Conservation (phyloP, 2,888 invertebrate genomes). For the Osmoderma eremita region DNA sequence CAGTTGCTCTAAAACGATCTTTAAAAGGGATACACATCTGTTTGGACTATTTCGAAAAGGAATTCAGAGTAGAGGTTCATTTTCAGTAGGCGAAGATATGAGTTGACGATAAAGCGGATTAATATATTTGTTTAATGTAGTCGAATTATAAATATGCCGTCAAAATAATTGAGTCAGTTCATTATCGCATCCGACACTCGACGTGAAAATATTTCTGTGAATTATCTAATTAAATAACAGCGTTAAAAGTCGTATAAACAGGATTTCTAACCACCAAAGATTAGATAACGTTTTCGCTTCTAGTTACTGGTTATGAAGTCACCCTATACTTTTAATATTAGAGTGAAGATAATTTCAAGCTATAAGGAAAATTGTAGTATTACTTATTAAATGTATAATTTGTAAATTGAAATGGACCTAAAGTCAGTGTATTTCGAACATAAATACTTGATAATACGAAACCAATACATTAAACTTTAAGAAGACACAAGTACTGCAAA, state of each 20-base stretch:
- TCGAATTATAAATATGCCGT: background rate
- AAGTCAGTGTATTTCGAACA: too few relatives aligned
- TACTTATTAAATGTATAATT: too few relatives aligned
- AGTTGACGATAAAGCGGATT: background rate
- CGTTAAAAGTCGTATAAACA: constrained; percentile 30
- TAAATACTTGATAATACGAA: too few relatives aligned
- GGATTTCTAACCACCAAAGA: constrained; percentile 41
- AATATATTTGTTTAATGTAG: too few relatives aligned
- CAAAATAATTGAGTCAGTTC: background rate
- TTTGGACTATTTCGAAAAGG: constrained; percentile 13
- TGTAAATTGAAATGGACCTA: too few relatives aligned
- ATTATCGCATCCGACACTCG: background rate
- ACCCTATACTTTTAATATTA: constrained; percentile 27
- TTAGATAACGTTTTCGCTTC: constrained; percentile 38
- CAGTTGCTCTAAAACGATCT: constrained; percentile 6
- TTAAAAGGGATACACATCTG: constrained; percentile 9
- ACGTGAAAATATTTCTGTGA: constrained; percentile 7
- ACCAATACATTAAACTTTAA: too few relatives aligned
- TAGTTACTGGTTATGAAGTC: constrained; percentile 31
- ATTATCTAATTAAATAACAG: constrained; percentile 10
- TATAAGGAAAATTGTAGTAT: too few relatives aligned
- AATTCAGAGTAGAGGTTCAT: background rate
- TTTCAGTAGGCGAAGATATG: background rate
- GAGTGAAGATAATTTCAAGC: constrained; percentile 13
- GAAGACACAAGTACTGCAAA: too few relatives aligned